These are phyloP conservation scores for Gnatocerus cornutus DNA, from an alignment of 2,888 invertebrate species.

Conservation along the genomic window DNA sequence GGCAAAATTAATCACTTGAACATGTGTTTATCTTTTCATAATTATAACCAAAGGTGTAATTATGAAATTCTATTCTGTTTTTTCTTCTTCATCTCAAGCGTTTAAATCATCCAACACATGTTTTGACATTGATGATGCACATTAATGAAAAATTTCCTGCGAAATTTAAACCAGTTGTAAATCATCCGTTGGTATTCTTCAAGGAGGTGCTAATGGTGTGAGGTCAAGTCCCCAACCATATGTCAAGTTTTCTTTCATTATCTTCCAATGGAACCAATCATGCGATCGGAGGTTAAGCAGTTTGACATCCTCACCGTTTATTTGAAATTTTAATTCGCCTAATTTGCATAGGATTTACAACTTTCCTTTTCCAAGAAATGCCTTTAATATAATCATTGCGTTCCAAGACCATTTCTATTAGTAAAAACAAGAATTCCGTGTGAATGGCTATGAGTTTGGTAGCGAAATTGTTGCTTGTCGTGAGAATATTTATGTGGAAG, in stretches of 20 bases:
- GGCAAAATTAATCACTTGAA: too few species aligned
- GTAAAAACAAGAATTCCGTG: constrained; percentile 3
- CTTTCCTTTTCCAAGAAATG: constrained; percentile 3
- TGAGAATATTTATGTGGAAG: constrained; percentile 15
- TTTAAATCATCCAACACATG: too few species aligned
- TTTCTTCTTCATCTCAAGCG: too few species aligned
- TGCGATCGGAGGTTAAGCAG: constrained; percentile 21
- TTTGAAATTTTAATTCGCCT: constrained; percentile 10
- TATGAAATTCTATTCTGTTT: too few species aligned
- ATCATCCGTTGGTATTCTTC: neutral
- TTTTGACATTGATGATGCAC: too few species aligned
- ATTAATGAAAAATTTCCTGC: neutral
- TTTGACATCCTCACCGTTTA: constrained; percentile 17
- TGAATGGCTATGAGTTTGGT: constrained; percentile 3
- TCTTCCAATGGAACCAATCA: constrained; percentile 4
- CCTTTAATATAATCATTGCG: neutral
- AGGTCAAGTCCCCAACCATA: constrained; percentile 14
- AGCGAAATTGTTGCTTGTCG: constrained; percentile 23
- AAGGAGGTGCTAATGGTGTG: constrained; percentile 21
- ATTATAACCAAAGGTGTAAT: too few species aligned
- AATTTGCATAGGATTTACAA: constrained; percentile 1
- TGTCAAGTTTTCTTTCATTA: constrained; percentile 13
- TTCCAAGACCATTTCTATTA: neutral
- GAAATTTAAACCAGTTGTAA: constrained; percentile 2
- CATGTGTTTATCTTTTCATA: too few species aligned